Conservation (phyloP, 1,140 invertebrate genomes). For the Drosophila dunni region DNA sequence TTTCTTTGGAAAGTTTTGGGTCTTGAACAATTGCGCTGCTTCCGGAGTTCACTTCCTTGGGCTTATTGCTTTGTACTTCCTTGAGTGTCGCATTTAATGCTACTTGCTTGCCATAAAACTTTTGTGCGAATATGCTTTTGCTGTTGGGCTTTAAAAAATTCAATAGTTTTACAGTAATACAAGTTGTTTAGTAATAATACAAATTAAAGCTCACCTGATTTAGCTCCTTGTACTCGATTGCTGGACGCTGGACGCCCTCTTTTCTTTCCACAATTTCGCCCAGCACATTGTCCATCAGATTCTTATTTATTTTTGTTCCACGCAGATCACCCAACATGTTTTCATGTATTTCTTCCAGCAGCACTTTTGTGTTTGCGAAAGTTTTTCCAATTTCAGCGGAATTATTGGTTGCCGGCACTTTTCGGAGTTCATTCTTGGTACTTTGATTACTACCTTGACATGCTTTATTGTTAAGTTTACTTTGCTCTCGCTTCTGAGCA, state of each 20-base stretch:
- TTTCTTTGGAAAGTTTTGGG: conserved; percentile 86
- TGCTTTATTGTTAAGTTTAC: conserved; percentile 48
- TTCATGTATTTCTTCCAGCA: conserved; percentile 75
- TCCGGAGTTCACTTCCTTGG: not conserved
- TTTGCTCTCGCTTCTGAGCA: conserved; percentile 62
- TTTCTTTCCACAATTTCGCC: conserved; percentile 87
- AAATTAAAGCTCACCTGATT: conserved; percentile 11
- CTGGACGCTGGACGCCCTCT: conserved; percentile 21
- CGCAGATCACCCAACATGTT: conserved; percentile 73
- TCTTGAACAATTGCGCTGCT: conserved; percentile 86
- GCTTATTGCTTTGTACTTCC: conserved; percentile 41
- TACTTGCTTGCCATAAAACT: conserved; percentile 17
- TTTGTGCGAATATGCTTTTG: conserved; percentile 59
- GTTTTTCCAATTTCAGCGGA: not conserved
- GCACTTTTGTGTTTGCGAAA: conserved; percentile 20
- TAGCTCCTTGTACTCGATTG: not conserved
- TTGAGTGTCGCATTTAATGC: not conserved
- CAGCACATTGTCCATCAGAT: conserved; percentile 85
- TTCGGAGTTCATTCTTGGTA: not conserved
- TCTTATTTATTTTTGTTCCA: conserved; percentile 38
- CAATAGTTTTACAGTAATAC: not conserved
- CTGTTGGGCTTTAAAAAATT: conserved; percentile 18
- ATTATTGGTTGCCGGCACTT: not conserved
- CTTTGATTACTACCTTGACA: not conserved
- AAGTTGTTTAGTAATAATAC: no score